Evolutionary conservation across 2,113 vertebrate genomes (phyloP), one percentile per base, ranked within the genome.

Genomic region (Lepus americanus): DNA sequence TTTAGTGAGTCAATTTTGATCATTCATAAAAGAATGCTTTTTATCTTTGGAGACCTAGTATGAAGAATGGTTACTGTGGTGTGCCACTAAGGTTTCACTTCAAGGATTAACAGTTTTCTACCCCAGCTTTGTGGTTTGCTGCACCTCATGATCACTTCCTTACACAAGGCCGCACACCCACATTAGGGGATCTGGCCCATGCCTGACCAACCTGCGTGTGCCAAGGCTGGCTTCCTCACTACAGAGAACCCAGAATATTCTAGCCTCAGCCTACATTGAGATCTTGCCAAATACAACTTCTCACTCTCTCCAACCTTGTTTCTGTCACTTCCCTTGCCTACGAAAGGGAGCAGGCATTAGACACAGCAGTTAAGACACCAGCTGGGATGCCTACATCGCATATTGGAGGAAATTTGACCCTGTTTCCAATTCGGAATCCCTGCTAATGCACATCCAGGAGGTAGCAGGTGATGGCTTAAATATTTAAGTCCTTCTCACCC

Each of bases 161-260:
- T 64, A 20, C 14, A 33, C 1, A 55, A 63, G 6, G 14, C 55
- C 61, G n/a, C 22, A 39, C 5, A 7, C 10, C 12, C 27, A 20
- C 17, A 16, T 27, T 4, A 78, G 9, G 19, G 11, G 9, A 3
- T 31, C 3, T 29, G 23, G 84, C 23, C 5, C 69, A 74, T 36
- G 19, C 33, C 31, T n/a, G 3, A 84, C 55, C 59, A 72, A 4
- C 1, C 1, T 9, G 36, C 36, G 1, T 2, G 0, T 61, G 1
- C 66, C 44, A 66, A 90, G 72, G 3, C 8, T 22, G 64, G 4
- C 6, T 0, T 5, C 16, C 9, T 12, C 5, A 5, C 19, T 44
- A 8, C 8, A 33, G 13, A n/a, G 36, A 82, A 31, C 27, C 67
- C 5, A 77, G 55, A 59, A 31, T 31, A 44, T 27, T 73, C 66